Conservation (phyloP, 2,888 invertebrate species). For the Oscheius sp. region DNA sequence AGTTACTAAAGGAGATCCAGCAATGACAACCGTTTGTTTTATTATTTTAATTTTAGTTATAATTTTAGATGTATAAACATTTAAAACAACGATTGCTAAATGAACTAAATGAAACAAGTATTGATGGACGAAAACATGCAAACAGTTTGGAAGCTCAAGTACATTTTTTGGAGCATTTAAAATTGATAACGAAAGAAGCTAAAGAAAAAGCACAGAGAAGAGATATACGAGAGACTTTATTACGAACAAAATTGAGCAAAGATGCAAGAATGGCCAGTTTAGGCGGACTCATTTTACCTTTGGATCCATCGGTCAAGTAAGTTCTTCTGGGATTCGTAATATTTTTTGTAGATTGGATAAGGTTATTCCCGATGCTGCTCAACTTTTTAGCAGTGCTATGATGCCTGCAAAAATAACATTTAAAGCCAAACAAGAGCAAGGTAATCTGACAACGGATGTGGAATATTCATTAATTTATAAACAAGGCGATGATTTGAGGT, state of each 20-base stretch:
- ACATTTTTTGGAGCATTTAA: constrained; percentile 59
- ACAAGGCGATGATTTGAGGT: constrained; percentile 89
- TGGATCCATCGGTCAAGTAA: constrained; percentile 87
- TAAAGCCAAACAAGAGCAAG: constrained; percentile 77
- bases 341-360: constrained; percentile 80
- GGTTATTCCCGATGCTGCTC: constrained; percentile 88
- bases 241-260: constrained; percentile 47
- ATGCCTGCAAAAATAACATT: constrained; percentile 95
- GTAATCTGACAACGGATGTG: constrained; percentile 29
- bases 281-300: constrained; percentile 90
- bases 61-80: constrained; percentile 45
- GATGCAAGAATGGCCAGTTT: constrained; percentile 77
- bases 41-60: background rate
- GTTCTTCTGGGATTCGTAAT: background rate
- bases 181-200: constrained; percentile 43
- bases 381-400: constrained; percentile 92
- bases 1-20: constrained; percentile 42
- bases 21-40: constrained; percentile 31
- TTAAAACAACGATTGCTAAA: constrained; percentile 43
- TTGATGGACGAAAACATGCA: constrained; percentile 35
- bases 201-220: constrained; percentile 40
- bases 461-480: constrained; percentile 97
- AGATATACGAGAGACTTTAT: constrained; percentile 42
- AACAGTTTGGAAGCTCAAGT: constrained; percentile 35
- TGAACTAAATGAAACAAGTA: constrained; percentile 33